Percentiles rank a stretch among this genome's conserved stretches.
Conservation (phyloP, 2,797 vertebrate species). For the Sebastes hopkinsi region DNA sequence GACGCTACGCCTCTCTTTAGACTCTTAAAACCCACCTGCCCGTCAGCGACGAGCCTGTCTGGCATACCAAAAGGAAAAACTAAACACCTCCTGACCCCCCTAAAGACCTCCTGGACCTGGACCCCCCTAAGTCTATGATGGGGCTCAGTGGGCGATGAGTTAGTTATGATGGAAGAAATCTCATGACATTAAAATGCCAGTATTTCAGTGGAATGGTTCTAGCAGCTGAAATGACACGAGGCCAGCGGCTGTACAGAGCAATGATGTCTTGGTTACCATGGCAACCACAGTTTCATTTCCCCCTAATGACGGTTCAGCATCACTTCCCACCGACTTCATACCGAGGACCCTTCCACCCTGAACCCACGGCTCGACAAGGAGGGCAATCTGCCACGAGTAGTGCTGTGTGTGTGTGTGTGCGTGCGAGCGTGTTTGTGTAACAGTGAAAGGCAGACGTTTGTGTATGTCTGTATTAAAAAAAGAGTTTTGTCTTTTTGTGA, state of each 20-base stretch:
- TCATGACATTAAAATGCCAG: conserved; percentile 6
- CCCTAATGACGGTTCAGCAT: not conserved
- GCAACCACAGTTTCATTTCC: conserved; percentile 15
- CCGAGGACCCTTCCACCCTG: not conserved
- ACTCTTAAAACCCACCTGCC: no score
- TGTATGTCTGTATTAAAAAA: not conserved
- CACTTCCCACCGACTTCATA: not conserved
- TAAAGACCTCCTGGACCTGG: no score
- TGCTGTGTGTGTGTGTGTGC: not conserved
- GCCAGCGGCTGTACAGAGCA: not conserved
- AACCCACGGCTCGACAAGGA: not conserved
- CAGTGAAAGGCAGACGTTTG: not conserved
- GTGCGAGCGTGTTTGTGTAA: not conserved
- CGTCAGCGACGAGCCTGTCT: no score
- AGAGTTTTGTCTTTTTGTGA: not conserved
- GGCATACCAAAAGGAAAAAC: no score
- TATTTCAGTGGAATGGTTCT: not conserved
- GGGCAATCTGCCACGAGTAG: not conserved
- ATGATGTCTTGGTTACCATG: not conserved
- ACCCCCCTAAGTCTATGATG: no score
- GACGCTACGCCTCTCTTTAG: no score
- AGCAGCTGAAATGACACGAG: not conserved
- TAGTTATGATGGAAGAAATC: not conserved
- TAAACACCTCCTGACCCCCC: no score
- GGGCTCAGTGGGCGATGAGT: no score